Base-by-base conservation (phyloP, 2,888 invertebrate genomes). In the Augochlorella aurata region DNA sequence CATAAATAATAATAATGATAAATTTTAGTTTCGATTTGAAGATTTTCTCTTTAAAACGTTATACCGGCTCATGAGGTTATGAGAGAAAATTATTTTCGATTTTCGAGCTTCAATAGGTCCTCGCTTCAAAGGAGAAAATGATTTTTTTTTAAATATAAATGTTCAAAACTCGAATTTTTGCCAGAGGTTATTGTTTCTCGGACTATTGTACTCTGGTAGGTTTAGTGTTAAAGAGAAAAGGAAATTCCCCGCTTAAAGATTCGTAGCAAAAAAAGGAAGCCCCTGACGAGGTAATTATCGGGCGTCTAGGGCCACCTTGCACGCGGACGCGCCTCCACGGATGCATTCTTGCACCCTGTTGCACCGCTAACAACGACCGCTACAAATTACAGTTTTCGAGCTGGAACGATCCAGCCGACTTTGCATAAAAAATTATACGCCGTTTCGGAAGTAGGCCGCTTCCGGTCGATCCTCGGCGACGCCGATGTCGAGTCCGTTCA, bases 391-490 rank as follows among this genome's bases (percentile, higher is more conserved):
- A 70, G 77, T 85, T 81, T 81, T 81, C 82, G 70, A 67, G 81
- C 75, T 81, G 81, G 81, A 81, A 81, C 81, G 81, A 71, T 61
- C 82, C 24, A 16, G 79, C 78, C 71, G 61, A 72, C 88, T 87
- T 89, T 89, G 85, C 89, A 89, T 89, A 84, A 89, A 88, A 88
- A 90, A 90, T 90, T 89, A 87, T 79, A 87, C 79, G 84, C 82
- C 80, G 74, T 80, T 86, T 86, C 85, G 84, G 78, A 86, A 85
- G 80, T 77, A 73, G 78, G 81, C 79, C 74, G 84, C 87, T 87
- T 88, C 88, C 88, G 88, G 76, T 71, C 79, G 58, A 58, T 72
- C 65, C 81, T 87, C 70, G 81, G 65, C 76, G 80, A 77, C 67
- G 70, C 69, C 82, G 68, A 58, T 14, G 76, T 29, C 47, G 71